Conservation (phyloP, 2,113 vertebrate species). For the Gambusia affinis region DNA sequence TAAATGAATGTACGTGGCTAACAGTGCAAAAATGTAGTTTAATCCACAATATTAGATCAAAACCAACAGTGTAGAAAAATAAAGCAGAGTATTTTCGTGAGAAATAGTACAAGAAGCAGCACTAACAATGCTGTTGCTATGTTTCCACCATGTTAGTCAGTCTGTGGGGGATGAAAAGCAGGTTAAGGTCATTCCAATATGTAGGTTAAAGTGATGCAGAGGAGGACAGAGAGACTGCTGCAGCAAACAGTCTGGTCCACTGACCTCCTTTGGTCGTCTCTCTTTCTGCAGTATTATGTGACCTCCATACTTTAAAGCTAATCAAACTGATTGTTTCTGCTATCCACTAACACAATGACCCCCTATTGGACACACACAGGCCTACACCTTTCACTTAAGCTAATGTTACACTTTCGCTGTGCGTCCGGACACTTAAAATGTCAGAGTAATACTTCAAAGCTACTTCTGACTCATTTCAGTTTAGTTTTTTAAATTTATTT, state of each 20-base stretch:
- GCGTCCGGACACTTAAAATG: background rate
- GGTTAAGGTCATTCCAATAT: slow-evolving; percentile 69
- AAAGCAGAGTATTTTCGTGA: too few relatives aligned
- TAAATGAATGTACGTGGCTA: too few relatives aligned
- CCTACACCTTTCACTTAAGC: background rate
- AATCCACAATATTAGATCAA: too few relatives aligned
- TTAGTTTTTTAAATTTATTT: too few relatives aligned
- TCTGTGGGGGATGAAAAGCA: slow-evolving; percentile 39
- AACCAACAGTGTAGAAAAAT: too few relatives aligned
- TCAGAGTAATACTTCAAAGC: background rate
- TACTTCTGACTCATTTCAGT: background rate
- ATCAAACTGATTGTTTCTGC: slow-evolving; percentile 43
- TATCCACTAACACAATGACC: background rate
- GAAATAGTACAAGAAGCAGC: background rate
- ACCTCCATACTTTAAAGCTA: slow-evolving; percentile 47
- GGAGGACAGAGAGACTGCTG: slow-evolving; percentile 46
- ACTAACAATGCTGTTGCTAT: background rate
- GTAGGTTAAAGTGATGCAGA: slow-evolving; percentile 69
- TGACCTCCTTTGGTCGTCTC: slow-evolving; percentile 60
- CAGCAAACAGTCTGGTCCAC: slow-evolving; percentile 65
- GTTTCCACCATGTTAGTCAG: slow-evolving; percentile 26
- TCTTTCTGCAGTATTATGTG: slow-evolving; percentile 45
- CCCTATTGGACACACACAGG: background rate
- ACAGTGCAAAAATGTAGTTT: too few relatives aligned
- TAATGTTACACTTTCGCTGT: slow-evolving; percentile 10